Percentiles rank a stretch among this genome's conserved stretches.
These are phyloP conservation scores for Patiria pectinifera DNA, from an alignment of 53 echinoderm and acorn worm genomes.

Conservation along the genomic window DNA sequence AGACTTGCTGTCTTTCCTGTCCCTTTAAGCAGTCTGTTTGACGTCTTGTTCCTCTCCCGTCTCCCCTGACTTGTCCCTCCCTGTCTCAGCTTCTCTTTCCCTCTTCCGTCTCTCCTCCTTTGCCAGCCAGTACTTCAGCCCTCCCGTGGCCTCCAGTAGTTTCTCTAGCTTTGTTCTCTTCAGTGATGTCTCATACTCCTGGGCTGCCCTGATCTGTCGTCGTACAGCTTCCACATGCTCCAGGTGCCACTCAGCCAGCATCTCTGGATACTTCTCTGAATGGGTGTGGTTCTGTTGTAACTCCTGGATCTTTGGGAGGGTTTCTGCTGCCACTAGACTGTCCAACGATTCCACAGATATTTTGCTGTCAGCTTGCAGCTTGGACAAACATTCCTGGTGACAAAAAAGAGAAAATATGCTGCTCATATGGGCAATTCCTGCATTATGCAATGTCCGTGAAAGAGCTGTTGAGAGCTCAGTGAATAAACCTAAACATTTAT, in stretches of 20 bases:
- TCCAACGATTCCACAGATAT: conserved; percentile 66
- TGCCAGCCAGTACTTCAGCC: conserved; percentile 77
- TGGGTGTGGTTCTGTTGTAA: conserved; percentile 48
- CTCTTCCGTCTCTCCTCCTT: conserved; percentile 45
- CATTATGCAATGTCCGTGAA: too few relatives aligned
- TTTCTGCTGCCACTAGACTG: conserved; percentile 50
- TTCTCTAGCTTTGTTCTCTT: conserved; percentile 80
- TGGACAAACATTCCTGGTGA: conserved; percentile 46
- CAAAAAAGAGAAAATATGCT: not conserved
- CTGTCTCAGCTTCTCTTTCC: not conserved
- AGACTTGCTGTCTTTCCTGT: too few relatives aligned
- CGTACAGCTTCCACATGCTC: conserved; percentile 57
- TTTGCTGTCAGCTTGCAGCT: conserved; percentile 40
- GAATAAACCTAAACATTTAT: too few relatives aligned
- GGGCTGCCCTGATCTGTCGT: conserved; percentile 63
- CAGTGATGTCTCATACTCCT: conserved; percentile 55
- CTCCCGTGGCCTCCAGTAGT: conserved; percentile 75
- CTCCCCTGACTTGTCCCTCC: not conserved
- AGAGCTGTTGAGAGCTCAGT: too few relatives aligned
- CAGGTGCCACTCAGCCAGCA: conserved; percentile 62
- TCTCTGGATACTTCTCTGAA: conserved; percentile 42
- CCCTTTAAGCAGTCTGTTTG: not conserved
- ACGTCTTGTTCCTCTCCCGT: not conserved
- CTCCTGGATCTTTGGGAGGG: conserved; percentile 52
- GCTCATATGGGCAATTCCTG: too few relatives aligned